Evolutionary conservation across 2,888 invertebrate genomes (phyloP).

Genomic region (Eretmocerus hayati): DNA sequence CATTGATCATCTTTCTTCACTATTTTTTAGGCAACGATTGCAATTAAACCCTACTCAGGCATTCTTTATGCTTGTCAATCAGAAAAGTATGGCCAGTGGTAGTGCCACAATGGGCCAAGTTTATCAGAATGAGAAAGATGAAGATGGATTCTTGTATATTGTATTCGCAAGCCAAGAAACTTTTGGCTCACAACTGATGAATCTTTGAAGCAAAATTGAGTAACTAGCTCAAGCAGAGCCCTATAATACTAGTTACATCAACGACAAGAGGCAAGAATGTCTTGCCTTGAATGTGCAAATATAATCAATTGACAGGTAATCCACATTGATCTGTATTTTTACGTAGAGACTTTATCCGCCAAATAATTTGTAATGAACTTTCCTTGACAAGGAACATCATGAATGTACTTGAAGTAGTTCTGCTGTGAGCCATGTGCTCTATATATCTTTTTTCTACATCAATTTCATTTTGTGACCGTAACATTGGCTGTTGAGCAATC

Average conservation of each 20-base stretch:
- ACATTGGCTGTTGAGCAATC: no score
- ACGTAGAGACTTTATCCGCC: no score
- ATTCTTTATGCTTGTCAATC: conserved; percentile 75
- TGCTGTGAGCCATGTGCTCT: conserved; percentile 2
- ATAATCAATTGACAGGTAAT: no score
- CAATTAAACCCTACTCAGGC: conserved; percentile 62
- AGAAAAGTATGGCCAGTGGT: conserved; percentile 73
- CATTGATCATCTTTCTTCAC: neutral
- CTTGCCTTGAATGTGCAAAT: no score
- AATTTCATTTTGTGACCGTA: conserved; percentile 3
- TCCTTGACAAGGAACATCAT: no score
- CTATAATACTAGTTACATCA: no score
- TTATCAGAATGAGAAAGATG: conserved; percentile 67
- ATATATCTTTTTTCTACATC: conserved; percentile 4
- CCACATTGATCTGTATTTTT: no score
- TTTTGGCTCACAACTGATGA: conserved; percentile 55
- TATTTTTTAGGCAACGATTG: conserved; percentile 51
- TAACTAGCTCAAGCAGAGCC: no score
- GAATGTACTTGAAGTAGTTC: neutral
- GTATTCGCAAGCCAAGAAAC: conserved; percentile 88
- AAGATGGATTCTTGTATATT: conserved; percentile 82
- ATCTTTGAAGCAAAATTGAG: neutral
- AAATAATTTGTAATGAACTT: no score
- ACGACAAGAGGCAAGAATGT: no score
- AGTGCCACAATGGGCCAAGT: conserved; percentile 76